phyloP scores from a whole-genome alignment of 2,113 vertebrate genomes.

The Prinia subflava region DNA sequence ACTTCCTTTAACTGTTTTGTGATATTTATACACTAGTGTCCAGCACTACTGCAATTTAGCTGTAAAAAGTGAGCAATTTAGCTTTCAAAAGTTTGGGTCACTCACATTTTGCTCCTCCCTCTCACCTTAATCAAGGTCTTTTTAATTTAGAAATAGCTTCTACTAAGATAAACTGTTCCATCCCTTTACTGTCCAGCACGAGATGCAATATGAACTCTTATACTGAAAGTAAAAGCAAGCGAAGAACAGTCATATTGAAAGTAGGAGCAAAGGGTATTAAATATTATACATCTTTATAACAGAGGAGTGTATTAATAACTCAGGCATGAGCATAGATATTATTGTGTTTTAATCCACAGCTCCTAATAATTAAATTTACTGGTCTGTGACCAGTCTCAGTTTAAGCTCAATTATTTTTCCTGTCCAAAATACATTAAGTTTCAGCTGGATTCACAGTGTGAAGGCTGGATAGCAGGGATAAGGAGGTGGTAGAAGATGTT shows the following conservation, averaged over 20 bases:
- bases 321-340: not conserved
- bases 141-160: not conserved
- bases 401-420: not conserved
- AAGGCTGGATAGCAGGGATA: not conserved
- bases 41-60: not conserved
- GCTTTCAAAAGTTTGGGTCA: not conserved
- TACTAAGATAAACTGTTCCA: not conserved
- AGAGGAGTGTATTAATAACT: not conserved
- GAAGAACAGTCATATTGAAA: not conserved
- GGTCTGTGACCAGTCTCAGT: not conserved
- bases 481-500: not conserved
- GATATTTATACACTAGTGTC: not conserved
- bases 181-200: not conserved
- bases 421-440: not conserved
- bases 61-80: not conserved
- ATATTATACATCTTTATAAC: fast-evolving
- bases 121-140: not conserved
- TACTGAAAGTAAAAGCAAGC: not conserved
- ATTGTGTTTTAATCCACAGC: not conserved
- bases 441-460: not conserved
- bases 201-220: not conserved
- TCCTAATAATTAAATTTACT: not conserved
- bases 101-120: not conserved
- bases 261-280: not conserved
- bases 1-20: not conserved